These are phyloP conservation scores for Drosophila bifasciata DNA, from an alignment of 1,140 invertebrate genomes.

Conservation along the genomic window DNA sequence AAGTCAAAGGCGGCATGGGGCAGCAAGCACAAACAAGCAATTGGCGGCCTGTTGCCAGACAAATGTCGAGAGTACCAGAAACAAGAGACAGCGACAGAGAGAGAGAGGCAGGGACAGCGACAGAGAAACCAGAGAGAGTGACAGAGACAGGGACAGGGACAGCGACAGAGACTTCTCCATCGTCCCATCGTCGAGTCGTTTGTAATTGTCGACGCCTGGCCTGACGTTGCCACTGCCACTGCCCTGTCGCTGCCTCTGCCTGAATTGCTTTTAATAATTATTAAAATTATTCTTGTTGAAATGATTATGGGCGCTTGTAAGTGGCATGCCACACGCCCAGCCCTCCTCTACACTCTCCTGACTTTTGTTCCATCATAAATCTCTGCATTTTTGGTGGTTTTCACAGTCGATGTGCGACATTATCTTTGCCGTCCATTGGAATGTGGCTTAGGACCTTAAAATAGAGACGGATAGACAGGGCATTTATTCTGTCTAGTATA, in stretches of 20 bases:
- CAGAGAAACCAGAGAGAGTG: too few relatives aligned
- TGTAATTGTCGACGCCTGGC: conserved; percentile 72
- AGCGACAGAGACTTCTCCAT: too few relatives aligned
- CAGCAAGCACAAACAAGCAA: conserved; percentile 35
- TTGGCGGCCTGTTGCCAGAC: conserved; percentile 70
- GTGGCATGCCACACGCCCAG: conserved; percentile 50
- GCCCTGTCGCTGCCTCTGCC: conserved; percentile 1
- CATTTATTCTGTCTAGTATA: too few relatives aligned
- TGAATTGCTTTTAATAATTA: conserved; percentile 78
- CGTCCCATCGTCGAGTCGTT: conserved; percentile 37
- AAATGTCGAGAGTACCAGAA: conserved; percentile 22
- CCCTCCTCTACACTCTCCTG: conserved; percentile 1
- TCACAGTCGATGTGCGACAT: conserved; percentile 36
- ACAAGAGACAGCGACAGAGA: too few relatives aligned
- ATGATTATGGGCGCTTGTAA: conserved; percentile 80
- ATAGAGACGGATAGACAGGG: conserved; percentile 7
- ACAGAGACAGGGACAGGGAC: too few relatives aligned
- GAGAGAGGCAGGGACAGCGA: too few relatives aligned
- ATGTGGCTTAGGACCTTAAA: conserved; percentile 23
- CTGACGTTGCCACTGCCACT: conserved; percentile 32
- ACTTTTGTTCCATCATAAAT: conserved; percentile 65
- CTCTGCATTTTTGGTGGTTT: conserved; percentile 50
- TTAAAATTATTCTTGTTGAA: conserved; percentile 83
- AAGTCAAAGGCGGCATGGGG: conserved; percentile 50
- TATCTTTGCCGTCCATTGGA: conserved; percentile 10